Evolutionary conservation across 1,140 invertebrate species (phyloP).

Genomic region (Lasioglossum baleicum): DNA sequence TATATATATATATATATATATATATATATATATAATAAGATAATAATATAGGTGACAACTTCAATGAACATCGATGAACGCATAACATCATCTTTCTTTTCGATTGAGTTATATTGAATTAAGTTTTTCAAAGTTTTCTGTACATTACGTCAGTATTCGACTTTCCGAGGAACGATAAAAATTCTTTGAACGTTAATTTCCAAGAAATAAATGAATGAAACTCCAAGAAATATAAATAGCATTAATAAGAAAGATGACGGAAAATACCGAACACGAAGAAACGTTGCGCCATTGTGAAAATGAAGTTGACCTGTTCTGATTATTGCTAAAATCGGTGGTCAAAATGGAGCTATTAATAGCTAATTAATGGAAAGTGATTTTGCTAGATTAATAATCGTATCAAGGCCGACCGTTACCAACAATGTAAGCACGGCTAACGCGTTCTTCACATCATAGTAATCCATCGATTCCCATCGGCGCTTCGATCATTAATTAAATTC

Average conservation of each 20-base stretch:
- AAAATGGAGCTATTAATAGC: not conserved
- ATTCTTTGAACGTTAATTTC: not conserved
- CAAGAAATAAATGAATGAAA: too few species aligned
- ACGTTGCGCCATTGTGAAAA: not conserved
- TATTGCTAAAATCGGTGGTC: not conserved
- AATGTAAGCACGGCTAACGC: conserved; percentile 30
- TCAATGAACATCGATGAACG: not conserved
- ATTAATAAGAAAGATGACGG: too few species aligned
- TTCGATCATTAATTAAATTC: conserved; percentile 68
- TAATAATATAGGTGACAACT: not conserved
- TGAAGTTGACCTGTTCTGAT: not conserved
- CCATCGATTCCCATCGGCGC: conserved; percentile 58
- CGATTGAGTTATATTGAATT: too few species aligned
- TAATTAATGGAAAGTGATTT: not conserved
- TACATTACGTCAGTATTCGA: not conserved
- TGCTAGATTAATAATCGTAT: conserved; percentile 40
- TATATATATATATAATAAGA: conserved; percentile 6
- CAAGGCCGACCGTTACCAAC: conserved; percentile 1
- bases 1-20: not conserved
- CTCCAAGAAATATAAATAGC: too few species aligned
- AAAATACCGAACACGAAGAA: not conserved
- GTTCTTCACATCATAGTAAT: conserved; percentile 46
- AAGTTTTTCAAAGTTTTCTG: not conserved
- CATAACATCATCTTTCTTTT: too few species aligned
- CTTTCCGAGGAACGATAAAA: not conserved